A percentile compares a stretch with the other conserved stretches of the same genome.
Conservation (phyloP, 2,888 invertebrate species). For the Selenia dentaria region DNA sequence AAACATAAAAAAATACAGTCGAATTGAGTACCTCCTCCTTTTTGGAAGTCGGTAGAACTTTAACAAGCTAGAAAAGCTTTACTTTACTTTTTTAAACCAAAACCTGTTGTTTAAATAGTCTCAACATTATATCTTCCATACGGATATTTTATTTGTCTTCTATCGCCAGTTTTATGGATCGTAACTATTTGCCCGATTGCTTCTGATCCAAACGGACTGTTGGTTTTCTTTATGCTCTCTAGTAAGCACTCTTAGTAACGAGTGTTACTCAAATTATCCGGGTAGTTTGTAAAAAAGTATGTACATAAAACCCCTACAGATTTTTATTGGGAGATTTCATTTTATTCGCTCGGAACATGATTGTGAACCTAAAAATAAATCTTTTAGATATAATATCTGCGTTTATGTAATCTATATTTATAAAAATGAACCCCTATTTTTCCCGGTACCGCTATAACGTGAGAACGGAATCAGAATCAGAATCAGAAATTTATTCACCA, state of each 20-base stretch:
- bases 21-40: no score
- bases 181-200: constrained; percentile 19
- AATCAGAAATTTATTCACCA: no score
- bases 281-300: constrained; percentile 14
- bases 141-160: constrained; percentile 16
- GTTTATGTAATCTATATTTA: no score
- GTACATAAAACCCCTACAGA: constrained; percentile 12
- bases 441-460: no score
- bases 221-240: constrained; percentile 19
- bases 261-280: constrained; percentile 15
- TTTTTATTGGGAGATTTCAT: constrained; percentile 13
- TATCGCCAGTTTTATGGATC: constrained; percentile 15
- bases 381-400: no score
- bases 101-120: no score
- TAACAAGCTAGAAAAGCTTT: no score
- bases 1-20: no score
- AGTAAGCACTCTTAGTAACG: constrained; percentile 20
- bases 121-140: background rate
- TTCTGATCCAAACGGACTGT: constrained; percentile 18
- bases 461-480: no score
- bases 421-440: no score
- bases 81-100: no score
- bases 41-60: no score
- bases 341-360: constrained; percentile 8
- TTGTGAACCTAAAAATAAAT: background rate